Percentiles rank a stretch among this genome's conserved stretches.
These are phyloP conservation scores for Caenorhabditis doughertyi DNA, from an alignment of 2,888 invertebrate species.

Conservation along the genomic window DNA sequence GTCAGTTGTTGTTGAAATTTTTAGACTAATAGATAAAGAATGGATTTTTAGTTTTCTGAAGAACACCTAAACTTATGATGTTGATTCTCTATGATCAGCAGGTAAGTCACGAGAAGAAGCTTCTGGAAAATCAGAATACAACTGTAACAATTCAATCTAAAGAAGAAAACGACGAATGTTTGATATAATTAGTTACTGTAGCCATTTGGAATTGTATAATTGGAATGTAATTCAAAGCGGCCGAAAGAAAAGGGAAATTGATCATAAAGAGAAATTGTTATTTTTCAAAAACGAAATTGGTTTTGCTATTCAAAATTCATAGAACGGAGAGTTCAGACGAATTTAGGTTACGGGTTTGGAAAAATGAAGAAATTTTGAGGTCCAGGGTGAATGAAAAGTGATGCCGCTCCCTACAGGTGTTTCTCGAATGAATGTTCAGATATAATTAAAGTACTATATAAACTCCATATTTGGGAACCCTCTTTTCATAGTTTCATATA, in stretches of 20 bases:
- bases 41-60: constrained; percentile 18
- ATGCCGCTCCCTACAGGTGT: too few species aligned
- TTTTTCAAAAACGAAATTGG: background rate
- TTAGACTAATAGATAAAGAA: constrained; percentile 6
- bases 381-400: too few species aligned
- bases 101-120: background rate
- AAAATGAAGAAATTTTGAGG: too few species aligned
- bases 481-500: too few species aligned
- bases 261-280: background rate
- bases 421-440: too few species aligned
- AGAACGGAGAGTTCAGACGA: too few species aligned
- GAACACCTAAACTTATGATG: constrained; percentile 24
- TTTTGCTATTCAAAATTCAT: background rate
- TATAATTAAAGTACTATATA: too few species aligned
- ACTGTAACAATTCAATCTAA: too few species aligned
- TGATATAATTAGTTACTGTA: constrained; percentile 1
- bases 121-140: background rate
- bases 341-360: too few species aligned
- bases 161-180: background rate
- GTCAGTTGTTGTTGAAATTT: constrained; percentile 43
- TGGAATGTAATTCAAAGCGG: background rate
- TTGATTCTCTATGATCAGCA: background rate
- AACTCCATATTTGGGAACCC: too few species aligned
- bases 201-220: background rate
- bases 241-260: background rate